Percentiles rank a stretch among this genome's conserved stretches.
Evolutionary conservation across 2,888 invertebrate genomes (phyloP).

Genomic region (Cremastinae sp.): DNA sequence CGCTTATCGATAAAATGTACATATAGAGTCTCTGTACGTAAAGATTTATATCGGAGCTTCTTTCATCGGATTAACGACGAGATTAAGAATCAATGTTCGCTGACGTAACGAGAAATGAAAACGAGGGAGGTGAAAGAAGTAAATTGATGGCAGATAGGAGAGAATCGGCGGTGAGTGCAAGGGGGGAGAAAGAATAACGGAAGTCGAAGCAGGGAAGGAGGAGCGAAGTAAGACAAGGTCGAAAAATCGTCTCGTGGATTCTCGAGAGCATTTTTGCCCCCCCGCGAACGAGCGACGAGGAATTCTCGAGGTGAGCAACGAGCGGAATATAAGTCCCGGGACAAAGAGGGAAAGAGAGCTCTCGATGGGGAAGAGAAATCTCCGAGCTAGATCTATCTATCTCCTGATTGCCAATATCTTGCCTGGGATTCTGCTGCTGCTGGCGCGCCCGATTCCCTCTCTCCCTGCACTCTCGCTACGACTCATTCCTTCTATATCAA

Average conservation of each 20-base stretch:
- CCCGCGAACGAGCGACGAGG: conserved; percentile 30
- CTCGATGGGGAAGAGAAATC: conserved; percentile 60
- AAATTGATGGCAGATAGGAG: conserved; percentile 39
- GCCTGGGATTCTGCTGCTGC: conserved; percentile 60
- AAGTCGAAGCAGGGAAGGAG: conserved; percentile 48
- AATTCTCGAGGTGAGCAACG: conserved; percentile 39
- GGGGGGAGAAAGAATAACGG: conserved; percentile 29
- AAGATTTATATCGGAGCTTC: conserved; percentile 17
- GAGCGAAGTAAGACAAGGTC: conserved; percentile 47
- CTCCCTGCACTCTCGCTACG: too few relatives aligned
- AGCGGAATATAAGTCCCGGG: not conserved
- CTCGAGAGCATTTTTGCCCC: conserved; percentile 39
- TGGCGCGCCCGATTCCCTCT: conserved; percentile 50
- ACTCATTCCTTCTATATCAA: too few relatives aligned
- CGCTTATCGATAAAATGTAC: too few relatives aligned
- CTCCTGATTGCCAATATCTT: conserved; percentile 73
- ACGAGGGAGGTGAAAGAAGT: conserved; percentile 28
- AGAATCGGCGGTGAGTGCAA: too few relatives aligned
- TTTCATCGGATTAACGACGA: conserved; percentile 39
- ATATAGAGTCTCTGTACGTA: not conserved
- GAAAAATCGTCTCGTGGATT: conserved; percentile 51
- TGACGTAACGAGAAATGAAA: conserved; percentile 31
- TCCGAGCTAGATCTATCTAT: conserved; percentile 64
- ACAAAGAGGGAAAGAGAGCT: conserved; percentile 21
- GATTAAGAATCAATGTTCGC: conserved; percentile 43